Percentiles rank a stretch among this genome's conserved stretches.
Evolutionary conservation across 2,113 vertebrate species (phyloP).

Genomic region (Crotalus viridis): DNA sequence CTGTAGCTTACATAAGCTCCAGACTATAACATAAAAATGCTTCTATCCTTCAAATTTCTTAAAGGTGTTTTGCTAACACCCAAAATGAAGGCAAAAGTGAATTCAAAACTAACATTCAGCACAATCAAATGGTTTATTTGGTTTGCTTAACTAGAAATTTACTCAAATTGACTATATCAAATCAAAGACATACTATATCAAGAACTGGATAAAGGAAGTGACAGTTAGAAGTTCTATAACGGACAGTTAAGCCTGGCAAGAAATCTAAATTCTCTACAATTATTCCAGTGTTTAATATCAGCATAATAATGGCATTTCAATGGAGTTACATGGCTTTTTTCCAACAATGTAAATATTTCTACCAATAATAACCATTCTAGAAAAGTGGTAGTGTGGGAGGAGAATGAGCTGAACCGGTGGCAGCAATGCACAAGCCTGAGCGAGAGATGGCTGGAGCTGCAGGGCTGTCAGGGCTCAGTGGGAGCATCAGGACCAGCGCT

Average conservation of each 20-base stretch:
- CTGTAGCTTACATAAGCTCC: neutral
- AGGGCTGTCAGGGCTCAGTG: too few relatives aligned
- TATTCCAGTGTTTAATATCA: neutral
- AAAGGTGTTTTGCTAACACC: constrained; percentile 12
- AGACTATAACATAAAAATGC: neutral
- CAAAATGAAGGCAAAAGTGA: constrained; percentile 3
- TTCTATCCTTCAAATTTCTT: neutral
- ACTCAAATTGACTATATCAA: constrained; percentile 48
- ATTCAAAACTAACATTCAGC: neutral
- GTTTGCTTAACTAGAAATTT: constrained; percentile 40
- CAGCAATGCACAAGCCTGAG: too few relatives aligned
- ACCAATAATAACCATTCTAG: neutral
- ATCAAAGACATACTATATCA: constrained; percentile 1
- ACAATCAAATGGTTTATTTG: constrained; percentile 30
- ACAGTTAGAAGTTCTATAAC: neutral
- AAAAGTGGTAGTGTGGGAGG: too few relatives aligned
- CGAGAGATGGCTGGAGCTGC: too few relatives aligned
- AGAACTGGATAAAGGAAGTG: neutral
- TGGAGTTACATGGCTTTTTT: neutral
- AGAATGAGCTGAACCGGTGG: too few relatives aligned
- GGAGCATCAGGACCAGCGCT: too few relatives aligned
- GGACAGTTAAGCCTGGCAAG: neutral
- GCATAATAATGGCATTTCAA: neutral
- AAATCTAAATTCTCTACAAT: neutral
- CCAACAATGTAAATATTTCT: neutral